Conservation (phyloP, 1,140 invertebrate genomes). For the Drosophila novamexicana region DNA sequence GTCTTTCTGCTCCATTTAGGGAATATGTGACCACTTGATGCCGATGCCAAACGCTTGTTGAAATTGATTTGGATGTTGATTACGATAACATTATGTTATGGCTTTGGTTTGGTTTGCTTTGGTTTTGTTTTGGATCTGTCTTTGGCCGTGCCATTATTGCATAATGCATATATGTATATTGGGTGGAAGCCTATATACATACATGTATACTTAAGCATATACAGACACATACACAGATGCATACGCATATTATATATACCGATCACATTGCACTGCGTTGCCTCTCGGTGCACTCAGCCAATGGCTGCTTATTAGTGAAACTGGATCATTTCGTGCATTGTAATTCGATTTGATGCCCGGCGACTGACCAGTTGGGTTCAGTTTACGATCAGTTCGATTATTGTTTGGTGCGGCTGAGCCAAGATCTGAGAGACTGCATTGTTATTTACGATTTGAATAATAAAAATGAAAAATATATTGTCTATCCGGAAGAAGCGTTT, state of each 20-base stretch:
- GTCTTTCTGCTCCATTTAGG: conserved; percentile 39
- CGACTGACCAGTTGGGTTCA: not conserved
- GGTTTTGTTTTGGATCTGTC: conserved; percentile 23
- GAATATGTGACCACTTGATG: conserved; percentile 29
- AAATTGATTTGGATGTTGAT: conserved; percentile 60
- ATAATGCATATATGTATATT: conserved; percentile 45
- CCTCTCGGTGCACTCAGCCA: conserved; percentile 44
- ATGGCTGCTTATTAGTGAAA: conserved; percentile 21
- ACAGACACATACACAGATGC: not conserved
- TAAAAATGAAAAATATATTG: too few relatives aligned
- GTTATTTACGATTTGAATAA: too few relatives aligned
- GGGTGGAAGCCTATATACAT: conserved; percentile 9
- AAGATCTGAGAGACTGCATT: too few relatives aligned
- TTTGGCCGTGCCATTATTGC: conserved; percentile 50
- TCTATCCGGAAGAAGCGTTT: too few relatives aligned
- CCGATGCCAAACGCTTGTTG: conserved; percentile 30
- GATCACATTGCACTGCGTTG: conserved; percentile 37
- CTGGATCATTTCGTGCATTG: conserved; percentile 30
- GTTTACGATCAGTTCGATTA: not conserved
- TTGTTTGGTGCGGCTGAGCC: not conserved
- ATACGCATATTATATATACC: conserved; percentile 14
- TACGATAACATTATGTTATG: conserved; percentile 44
- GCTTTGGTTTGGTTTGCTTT: conserved; percentile 1
- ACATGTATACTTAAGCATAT: conserved; percentile 1
- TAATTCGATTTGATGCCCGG: conserved; percentile 17